Conservation (phyloP, 2,888 invertebrate genomes). For the Rotaria magnacalcarata region DNA sequence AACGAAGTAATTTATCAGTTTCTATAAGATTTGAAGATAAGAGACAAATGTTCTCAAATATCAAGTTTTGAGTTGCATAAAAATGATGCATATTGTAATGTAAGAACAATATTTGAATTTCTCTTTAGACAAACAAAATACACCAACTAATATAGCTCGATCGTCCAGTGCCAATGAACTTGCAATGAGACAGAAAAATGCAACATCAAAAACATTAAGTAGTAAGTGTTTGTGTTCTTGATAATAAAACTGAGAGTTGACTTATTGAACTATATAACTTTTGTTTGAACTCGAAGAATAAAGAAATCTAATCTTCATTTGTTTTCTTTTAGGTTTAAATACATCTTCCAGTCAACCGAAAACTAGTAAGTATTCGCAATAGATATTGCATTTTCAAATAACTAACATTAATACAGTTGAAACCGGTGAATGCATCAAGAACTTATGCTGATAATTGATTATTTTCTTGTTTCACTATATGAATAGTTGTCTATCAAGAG, state of each 20-base stretch:
- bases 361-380: neutral
- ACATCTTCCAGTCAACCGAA: neutral
- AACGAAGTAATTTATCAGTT: too few relatives aligned
- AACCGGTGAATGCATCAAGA: too few relatives aligned
- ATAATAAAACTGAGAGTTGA: too few relatives aligned
- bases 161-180: slow-evolving; percentile 34
- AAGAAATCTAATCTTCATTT: too few relatives aligned
- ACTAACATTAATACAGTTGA: too few relatives aligned
- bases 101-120: too few relatives aligned
- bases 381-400: neutral
- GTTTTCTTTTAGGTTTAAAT: neutral
- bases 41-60: neutral
- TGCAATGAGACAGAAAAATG: neutral
- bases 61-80: neutral
- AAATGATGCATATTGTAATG: too few relatives aligned
- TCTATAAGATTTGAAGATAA: neutral
- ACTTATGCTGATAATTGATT: too few relatives aligned
- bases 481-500: too few relatives aligned
- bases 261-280: too few relatives aligned
- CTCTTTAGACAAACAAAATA: neutral
- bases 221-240: neutral
- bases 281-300: too few relatives aligned
- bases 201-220: neutral
- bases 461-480: too few relatives aligned
- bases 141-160: neutral